Base-by-base conservation (phyloP, 1,140 invertebrate species). In the Drosophila rufa region DNA sequence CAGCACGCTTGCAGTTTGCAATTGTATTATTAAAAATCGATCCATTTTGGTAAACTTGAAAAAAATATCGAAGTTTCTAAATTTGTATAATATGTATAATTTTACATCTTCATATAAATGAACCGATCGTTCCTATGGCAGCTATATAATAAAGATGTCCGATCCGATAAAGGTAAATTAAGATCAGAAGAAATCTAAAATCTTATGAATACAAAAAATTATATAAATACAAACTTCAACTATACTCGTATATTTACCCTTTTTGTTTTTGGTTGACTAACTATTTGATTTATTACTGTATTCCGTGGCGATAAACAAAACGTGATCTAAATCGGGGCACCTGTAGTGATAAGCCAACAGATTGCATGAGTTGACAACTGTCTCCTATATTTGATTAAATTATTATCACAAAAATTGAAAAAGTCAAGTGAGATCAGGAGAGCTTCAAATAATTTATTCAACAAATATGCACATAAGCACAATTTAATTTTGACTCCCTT, bases 311-410 rank as follows among this genome's bases (percentile, higher is more conserved):
- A 70, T 67, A 70, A 66, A 64, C n/a, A 75, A 56, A 50, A 73
- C 66, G 38, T 73, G 69, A 70, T 58, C 66, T 50, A 40, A 59
- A 59, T 36, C 12, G 22, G 38, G 36, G 38, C 53, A 62, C 75
- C 51, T 59, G 57, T 53, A 78, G 48, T 46, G 30, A 73, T 76
- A 75, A 75, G 51, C 27, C 38, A 58, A 67, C 50, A 71, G 50
- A 38, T 51, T 57, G 30, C 25, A 17, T 19, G 30, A 43, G 40
- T 51, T 69, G 65, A 45, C 36, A 61, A 43, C 6, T 40, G 40
- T 60, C 43, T 50, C 33, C 12, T 62, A 38, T 50, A 42, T 68
- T 68, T 68, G 46, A 68, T 68, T 40, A 36, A 64, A 25, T 51
- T 38, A 51, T 68, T 68, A 40, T 43, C 66, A 64, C 12, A 17